These are phyloP conservation scores for Trissonchulus sp. DNA, from an alignment of 2,888 invertebrate species.

Conservation along the genomic window DNA sequence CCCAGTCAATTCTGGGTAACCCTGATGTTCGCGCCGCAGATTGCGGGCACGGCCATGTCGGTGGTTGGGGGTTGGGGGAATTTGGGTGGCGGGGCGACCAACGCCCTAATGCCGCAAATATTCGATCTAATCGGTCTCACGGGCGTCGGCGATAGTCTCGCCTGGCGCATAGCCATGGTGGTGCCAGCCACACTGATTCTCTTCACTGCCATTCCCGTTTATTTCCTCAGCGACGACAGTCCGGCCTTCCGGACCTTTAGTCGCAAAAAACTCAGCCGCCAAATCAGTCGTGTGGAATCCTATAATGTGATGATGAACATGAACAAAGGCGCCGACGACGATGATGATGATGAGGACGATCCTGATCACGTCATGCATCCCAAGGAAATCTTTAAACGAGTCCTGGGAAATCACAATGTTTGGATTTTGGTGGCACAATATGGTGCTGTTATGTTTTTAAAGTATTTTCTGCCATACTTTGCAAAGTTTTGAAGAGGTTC, in stretches of 20 bases:
- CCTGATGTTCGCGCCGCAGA: background rate
- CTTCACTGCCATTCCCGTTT: background rate
- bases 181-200: background rate
- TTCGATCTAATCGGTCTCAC: background rate
- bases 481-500: no score
- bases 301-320: no score
- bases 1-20: background rate
- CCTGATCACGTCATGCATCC: background rate
- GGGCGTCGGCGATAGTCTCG: background rate
- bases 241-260: background rate
- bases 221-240: background rate
- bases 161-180: background rate
- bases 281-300: background rate
- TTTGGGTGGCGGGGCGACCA: background rate
- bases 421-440: background rate
- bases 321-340: background rate
- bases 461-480: no score
- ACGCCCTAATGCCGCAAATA: background rate
- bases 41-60: background rate
- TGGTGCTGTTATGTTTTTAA: no score
- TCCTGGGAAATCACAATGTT: background rate
- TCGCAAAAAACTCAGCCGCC: background rate
- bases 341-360: background rate
- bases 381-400: background rate
- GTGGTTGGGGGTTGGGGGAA: conserved; percentile 11